A percentile compares a stretch with the other conserved stretches of the same genome.
These are phyloP conservation scores for Haliclona indistincta DNA, from an alignment of 37 sponge, comb jelly and placozoan species.

Conservation along the genomic window DNA sequence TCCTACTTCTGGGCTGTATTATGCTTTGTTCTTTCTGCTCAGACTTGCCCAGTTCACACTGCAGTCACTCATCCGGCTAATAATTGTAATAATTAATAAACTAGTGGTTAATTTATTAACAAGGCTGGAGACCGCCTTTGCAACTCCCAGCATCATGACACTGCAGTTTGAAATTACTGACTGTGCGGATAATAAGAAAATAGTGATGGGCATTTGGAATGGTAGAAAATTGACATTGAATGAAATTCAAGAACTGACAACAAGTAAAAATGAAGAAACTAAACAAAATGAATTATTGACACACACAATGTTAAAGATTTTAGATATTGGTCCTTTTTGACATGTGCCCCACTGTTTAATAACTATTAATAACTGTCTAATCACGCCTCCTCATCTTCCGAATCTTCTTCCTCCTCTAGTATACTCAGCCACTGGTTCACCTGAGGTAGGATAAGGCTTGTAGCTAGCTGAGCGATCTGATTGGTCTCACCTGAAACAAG, in stretches of 20 bases:
- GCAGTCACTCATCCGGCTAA: slow-evolving; percentile 21
- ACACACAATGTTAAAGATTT: no score
- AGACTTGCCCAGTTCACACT: slow-evolving; percentile 30
- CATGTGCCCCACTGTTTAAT: neutral
- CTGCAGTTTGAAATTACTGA: neutral
- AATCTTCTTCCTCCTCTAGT: neutral
- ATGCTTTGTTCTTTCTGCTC: slow-evolving; percentile 38
- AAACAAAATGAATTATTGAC: no score
- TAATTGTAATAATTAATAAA: slow-evolving; percentile 36
- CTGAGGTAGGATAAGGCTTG: neutral
- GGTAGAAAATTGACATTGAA: neutral
- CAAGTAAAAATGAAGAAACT: neutral
- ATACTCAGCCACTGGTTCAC: neutral
- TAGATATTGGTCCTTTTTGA: no score
- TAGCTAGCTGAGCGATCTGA: neutral
- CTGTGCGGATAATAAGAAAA: neutral
- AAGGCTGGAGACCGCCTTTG: neutral
- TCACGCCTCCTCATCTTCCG: neutral
- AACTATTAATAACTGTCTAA: neutral
- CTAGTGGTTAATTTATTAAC: neutral
- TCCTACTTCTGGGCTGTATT: slow-evolving; percentile 70
- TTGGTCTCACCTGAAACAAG: slow-evolving; percentile 67
- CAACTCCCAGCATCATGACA: neutral
- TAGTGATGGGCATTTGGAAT: neutral
- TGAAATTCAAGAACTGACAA: neutral